Evolutionary conservation across 2,797 vertebrate species (phyloP).

Genomic region (Orientallactaga sibirica): DNA sequence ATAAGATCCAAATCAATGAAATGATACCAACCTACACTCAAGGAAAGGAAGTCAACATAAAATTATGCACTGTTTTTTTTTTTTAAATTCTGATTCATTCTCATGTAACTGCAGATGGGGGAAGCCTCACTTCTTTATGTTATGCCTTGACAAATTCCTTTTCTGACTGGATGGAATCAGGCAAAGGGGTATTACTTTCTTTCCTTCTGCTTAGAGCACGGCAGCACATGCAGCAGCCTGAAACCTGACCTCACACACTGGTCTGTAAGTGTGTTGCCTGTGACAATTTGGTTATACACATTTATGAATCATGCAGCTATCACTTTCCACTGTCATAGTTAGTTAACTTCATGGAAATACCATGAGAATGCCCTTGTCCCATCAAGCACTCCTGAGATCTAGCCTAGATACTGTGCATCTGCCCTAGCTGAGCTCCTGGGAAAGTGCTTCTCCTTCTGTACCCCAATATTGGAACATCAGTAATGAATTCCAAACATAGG

Average conservation of each 20-base stretch:
- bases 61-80: slow-evolving; percentile 58
- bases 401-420: slow-evolving; percentile 56
- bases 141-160: slow-evolving; percentile 22
- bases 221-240: slow-evolving; percentile 24
- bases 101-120: background rate
- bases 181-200: slow-evolving; percentile 20
- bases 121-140: background rate
- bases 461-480: slow-evolving; percentile 44
- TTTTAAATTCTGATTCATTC: background rate
- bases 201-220: slow-evolving; percentile 41
- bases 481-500: slow-evolving; percentile 53
- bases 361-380: slow-evolving; percentile 88
- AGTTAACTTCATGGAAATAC: slow-evolving; percentile 91
- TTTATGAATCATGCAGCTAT: slow-evolving; percentile 88
- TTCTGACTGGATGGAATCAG: slow-evolving; percentile 33
- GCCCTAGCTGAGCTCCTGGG: slow-evolving; percentile 48
- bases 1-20: slow-evolving; percentile 62
- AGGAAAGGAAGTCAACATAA: slow-evolving; percentile 58
- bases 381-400: slow-evolving; percentile 79
- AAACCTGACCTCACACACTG: slow-evolving; percentile 83
- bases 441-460: slow-evolving; percentile 65
- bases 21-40: slow-evolving; percentile 47
- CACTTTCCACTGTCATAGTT: slow-evolving; percentile 91
- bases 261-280: slow-evolving; percentile 88
- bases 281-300: slow-evolving; percentile 90